Evolutionary conservation across 2,888 invertebrate species (phyloP).

Genomic region (Artemia sinica): DNA sequence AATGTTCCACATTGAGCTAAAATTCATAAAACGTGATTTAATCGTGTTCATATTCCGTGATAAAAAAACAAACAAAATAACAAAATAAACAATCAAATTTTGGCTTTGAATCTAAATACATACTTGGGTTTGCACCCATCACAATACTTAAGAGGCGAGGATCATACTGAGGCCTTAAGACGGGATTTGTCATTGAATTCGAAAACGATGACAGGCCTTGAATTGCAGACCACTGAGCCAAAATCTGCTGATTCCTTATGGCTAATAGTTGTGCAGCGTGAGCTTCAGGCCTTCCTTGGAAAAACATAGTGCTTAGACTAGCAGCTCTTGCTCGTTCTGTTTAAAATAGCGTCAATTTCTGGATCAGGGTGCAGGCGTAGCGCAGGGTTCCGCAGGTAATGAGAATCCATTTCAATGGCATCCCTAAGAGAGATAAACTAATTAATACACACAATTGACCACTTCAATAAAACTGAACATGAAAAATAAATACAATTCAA

Average conservation of each 20-base stretch:
- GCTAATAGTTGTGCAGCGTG: neutral
- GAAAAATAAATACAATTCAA: too few species aligned
- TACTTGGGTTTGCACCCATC: neutral
- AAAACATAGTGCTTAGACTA: neutral
- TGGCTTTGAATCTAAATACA: neutral
- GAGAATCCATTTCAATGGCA: neutral
- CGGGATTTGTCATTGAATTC: neutral
- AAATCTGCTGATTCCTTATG: constrained; percentile 7
- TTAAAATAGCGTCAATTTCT: neutral
- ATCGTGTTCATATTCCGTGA: neutral
- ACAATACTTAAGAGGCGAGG: constrained; percentile 1
- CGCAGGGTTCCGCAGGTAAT: constrained; percentile 2
- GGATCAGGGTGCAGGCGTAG: constrained; percentile 8
- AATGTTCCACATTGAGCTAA: too few species aligned
- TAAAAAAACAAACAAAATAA: neutral
- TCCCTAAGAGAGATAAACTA: too few species aligned
- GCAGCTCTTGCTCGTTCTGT: constrained; percentile 3
- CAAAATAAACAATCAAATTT: neutral
- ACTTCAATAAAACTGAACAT: too few species aligned
- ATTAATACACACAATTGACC: too few species aligned
- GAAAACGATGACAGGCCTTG: neutral
- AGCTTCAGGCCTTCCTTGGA: neutral
- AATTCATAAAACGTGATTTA: too few species aligned
- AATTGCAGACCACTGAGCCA: constrained; percentile 5
- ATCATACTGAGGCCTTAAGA: neutral